A percentile compares a stretch with the other conserved stretches of the same genome.
phyloP scores from a whole-genome alignment of 1,140 invertebrate genomes.

The Orchestia grillus region DNA sequence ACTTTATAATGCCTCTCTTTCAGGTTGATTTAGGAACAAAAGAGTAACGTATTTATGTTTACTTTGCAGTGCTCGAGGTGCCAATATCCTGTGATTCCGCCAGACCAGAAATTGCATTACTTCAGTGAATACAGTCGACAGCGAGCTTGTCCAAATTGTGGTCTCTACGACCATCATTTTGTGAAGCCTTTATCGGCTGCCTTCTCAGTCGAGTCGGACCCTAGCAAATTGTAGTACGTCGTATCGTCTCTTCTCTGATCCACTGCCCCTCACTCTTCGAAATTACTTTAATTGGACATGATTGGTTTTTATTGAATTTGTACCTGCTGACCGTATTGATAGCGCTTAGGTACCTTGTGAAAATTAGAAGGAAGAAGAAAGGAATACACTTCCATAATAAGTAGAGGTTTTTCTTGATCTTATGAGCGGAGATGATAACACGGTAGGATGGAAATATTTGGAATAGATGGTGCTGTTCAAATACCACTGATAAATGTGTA shows the following conservation, averaged over 20 bases:
- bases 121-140: constrained; percentile 96
- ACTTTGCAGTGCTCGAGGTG: constrained; percentile 86
- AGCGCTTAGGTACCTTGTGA: not conserved
- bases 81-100: constrained; percentile 86
- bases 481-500: not conserved
- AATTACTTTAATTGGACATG: not conserved
- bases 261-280: not conserved
- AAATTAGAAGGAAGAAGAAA: not conserved
- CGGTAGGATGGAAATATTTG: not conserved
- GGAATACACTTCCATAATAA: not conserved
- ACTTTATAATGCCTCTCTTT: not conserved
- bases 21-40: not conserved
- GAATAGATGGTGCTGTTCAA: not conserved
- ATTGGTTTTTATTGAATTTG: not conserved
- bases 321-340: not conserved
- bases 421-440: not conserved
- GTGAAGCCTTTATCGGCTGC: constrained; percentile 83
- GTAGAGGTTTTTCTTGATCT: not conserved
- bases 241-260: not conserved
- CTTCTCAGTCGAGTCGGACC: constrained; percentile 45
- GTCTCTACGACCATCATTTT: constrained; percentile 91
- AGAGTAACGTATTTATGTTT: not conserved
- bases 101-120: constrained; percentile 88
- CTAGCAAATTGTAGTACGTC: constrained; percentile 29
- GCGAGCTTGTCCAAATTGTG: constrained; percentile 91